phyloP scores from a whole-genome alignment of 2,888 invertebrate species.

The Microplitis deprimator region DNA sequence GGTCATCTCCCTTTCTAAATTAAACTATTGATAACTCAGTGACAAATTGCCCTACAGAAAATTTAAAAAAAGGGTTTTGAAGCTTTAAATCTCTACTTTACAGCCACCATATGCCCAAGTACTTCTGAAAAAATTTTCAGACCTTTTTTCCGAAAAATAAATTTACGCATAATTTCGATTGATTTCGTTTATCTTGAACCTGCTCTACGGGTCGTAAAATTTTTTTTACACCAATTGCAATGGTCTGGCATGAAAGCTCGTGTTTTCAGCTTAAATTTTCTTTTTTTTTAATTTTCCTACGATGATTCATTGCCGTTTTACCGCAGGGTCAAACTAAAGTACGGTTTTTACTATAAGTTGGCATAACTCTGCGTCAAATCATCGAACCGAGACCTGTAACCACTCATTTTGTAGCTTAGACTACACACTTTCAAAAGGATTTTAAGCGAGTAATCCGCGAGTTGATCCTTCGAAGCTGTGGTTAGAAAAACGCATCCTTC shows the following conservation, averaged over 20 bases:
- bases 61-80: too few species aligned
- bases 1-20: not conserved
- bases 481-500: too few species aligned
- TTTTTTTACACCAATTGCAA: not conserved
- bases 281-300: not conserved
- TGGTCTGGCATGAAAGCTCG: not conserved
- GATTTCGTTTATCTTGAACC: too few species aligned
- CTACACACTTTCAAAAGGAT: not conserved
- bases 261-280: not conserved
- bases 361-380: not conserved
- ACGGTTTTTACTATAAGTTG: not conserved
- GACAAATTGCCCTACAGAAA: slow-evolving; percentile 45
- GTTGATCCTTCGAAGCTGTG: not conserved
- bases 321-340: not conserved
- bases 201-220: slow-evolving; percentile 46
- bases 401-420: not conserved
- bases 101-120: too few species aligned
- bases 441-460: not conserved
- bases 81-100: too few species aligned
- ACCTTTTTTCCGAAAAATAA: too few species aligned
- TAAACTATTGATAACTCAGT: slow-evolving; percentile 5
- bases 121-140: too few species aligned
- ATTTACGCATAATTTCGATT: too few species aligned
- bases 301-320: not conserved
- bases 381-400: not conserved